Percentiles rank a stretch among this genome's conserved stretches.
Conservation (phyloP, 1,140 invertebrate species). For the Saccostrea echinata region DNA sequence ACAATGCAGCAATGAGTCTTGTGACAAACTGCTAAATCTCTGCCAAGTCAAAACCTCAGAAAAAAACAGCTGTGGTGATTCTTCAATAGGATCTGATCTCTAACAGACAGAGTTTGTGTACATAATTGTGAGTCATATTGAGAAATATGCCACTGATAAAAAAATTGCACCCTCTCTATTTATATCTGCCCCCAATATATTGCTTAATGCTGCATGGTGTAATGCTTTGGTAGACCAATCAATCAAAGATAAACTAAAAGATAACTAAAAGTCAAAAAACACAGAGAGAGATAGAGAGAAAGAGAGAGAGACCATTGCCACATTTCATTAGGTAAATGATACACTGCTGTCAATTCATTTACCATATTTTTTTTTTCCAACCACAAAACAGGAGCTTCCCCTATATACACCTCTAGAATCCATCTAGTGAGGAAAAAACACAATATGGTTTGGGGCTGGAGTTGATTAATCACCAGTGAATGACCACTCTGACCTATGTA, state of each 20-base stretch:
- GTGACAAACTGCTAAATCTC: conserved; percentile 14
- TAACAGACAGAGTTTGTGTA: conserved; percentile 20
- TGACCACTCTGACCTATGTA: not conserved
- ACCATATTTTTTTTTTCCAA: not conserved
- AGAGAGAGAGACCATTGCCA: not conserved
- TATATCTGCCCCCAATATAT: conserved; percentile 30
- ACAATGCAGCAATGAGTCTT: not conserved
- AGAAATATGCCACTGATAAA: conserved; percentile 34
- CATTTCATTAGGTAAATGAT: not conserved
- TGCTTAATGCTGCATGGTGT: not conserved
- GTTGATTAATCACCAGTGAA: conserved; percentile 3
- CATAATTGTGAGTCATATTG: conserved; percentile 35
- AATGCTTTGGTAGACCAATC: not conserved
- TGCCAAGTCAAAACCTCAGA: conserved; percentile 3
- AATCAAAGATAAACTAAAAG: not conserved
- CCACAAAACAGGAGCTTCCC: not conserved
- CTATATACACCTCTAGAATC: too few relatives aligned
- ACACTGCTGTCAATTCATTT: conserved; percentile 1
- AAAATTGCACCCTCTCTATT: conserved; percentile 14
- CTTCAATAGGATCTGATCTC: not conserved
- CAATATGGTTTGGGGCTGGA: not conserved
- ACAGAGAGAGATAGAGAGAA: conserved; percentile 17
- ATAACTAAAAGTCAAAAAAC: not conserved
- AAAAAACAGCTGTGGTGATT: conserved; percentile 10
- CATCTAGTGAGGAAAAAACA: not conserved